Conservation (phyloP, 2,797 vertebrate genomes). For the Labroides dimidiatus region DNA sequence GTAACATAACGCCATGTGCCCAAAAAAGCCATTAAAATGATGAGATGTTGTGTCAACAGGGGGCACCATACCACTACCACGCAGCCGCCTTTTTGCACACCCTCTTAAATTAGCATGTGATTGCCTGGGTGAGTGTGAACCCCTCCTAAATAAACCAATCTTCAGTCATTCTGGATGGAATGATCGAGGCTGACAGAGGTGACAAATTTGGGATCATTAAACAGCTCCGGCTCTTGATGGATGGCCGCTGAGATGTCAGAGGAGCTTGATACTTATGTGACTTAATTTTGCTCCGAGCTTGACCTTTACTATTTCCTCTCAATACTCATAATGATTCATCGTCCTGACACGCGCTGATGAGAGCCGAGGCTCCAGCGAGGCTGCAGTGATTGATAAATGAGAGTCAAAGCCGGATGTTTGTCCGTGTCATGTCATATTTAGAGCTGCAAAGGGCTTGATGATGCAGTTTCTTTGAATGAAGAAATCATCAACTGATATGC, state of each 20-base stretch:
- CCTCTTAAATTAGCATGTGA: slow-evolving; percentile 40
- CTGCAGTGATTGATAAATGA: slow-evolving; percentile 51
- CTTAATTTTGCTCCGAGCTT: slow-evolving; percentile 26
- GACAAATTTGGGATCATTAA: slow-evolving; percentile 49
- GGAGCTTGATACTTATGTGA: slow-evolving; percentile 4
- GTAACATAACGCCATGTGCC: neutral
- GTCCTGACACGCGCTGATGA: slow-evolving; percentile 30
- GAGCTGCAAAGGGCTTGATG: slow-evolving; percentile 21
- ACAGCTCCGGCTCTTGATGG: slow-evolving; percentile 47
- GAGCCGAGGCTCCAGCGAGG: slow-evolving; percentile 31
- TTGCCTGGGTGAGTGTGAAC: slow-evolving; percentile 25
- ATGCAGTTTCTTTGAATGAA: slow-evolving; percentile 12
- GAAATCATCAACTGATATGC: slow-evolving; percentile 38
- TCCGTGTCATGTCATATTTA: slow-evolving; percentile 27
- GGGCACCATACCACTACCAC: slow-evolving; percentile 17
- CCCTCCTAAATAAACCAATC: slow-evolving; percentile 47
- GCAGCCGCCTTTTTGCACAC: slow-evolving; percentile 10
- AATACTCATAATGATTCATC: slow-evolving; percentile 41
- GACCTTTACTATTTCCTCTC: slow-evolving; percentile 47
- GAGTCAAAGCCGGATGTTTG: slow-evolving; percentile 1
- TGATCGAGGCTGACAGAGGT: slow-evolving; percentile 29
- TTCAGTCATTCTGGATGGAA: slow-evolving; percentile 23
- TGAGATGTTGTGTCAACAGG: slow-evolving; percentile 36
- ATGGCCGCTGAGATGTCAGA: slow-evolving; percentile 48
- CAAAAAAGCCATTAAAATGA: slow-evolving; percentile 14